Evolutionary conservation across 2,113 vertebrate genomes (phyloP).

Genomic region (Myotis lucifugus): DNA sequence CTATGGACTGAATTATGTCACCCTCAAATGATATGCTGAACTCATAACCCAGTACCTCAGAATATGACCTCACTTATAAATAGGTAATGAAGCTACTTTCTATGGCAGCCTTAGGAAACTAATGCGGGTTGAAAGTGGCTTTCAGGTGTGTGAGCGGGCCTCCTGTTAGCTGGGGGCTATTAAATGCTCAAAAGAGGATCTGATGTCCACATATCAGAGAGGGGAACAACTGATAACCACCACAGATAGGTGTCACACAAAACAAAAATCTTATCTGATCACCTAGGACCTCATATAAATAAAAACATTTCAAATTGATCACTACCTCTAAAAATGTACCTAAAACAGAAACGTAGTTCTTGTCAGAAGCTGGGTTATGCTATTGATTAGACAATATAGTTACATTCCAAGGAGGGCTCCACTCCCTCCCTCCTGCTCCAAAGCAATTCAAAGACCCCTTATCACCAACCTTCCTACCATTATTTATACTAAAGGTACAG

Average conservation of each 20-base stretch:
- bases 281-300: neutral
- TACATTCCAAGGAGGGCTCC: neutral
- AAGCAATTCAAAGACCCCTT: neutral
- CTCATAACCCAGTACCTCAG: neutral
- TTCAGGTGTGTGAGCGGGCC: neutral
- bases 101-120: neutral
- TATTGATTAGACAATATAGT: neutral
- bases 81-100: neutral
- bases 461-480: neutral
- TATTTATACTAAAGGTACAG: neutral
- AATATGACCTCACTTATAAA: neutral
- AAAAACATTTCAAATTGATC: constrained; percentile 29
- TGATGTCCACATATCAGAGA: neutral
- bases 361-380: neutral
- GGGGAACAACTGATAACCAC: neutral
- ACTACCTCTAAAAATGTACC: neutral
- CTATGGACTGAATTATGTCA: neutral
- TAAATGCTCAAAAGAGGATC: neutral
- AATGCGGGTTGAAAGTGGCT: neutral
- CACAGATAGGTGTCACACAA: neutral
- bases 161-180: neutral
- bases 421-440: neutral
- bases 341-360: neutral
- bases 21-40: neutral
- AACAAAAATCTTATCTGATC: neutral